A percentile compares a stretch with the other conserved stretches of the same genome.
phyloP scores from a whole-genome alignment of 2,888 invertebrate species.

The Rotaria sp. region DNA sequence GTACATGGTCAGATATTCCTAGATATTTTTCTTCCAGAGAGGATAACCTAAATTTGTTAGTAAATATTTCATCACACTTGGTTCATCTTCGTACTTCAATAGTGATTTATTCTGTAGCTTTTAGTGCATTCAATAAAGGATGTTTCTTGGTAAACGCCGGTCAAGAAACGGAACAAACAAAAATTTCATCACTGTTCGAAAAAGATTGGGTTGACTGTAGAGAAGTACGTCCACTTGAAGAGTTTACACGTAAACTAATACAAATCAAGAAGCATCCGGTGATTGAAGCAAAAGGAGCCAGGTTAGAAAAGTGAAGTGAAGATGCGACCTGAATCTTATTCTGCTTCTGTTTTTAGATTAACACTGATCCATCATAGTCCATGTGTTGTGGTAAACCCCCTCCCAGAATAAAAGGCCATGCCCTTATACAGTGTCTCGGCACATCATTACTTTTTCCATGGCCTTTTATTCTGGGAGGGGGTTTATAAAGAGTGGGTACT shows the following conservation, averaged over 20 bases:
- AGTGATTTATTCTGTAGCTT: not conserved
- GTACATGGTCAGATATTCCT: no score
- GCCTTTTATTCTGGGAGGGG: no score
- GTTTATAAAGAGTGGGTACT: no score
- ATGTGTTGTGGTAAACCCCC: slow-evolving; percentile 16
- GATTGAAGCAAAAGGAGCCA: not conserved
- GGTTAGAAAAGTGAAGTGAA: not conserved
- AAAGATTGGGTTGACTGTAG: not conserved
- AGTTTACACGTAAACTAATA: not conserved
- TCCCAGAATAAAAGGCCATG: no score
- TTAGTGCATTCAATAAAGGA: not conserved
- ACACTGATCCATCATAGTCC: not conserved
- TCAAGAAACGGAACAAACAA: not conserved
- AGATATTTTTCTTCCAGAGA: no score
- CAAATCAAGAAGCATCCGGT: not conserved
- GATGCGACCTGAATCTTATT: not conserved
- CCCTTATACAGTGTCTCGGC: no score
- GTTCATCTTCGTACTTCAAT: not conserved
- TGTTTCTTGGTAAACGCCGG: not conserved
- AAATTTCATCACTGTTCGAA: not conserved
- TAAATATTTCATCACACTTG: not conserved
- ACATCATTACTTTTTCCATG: no score
- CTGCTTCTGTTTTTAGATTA: not conserved
- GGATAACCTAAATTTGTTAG: no score
- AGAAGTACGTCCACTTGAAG: not conserved